A percentile compares a stretch with the other conserved stretches of the same genome.
These are phyloP conservation scores for Omphaloscelis lunosa DNA, from an alignment of 2,888 invertebrate genomes.

Conservation along the genomic window DNA sequence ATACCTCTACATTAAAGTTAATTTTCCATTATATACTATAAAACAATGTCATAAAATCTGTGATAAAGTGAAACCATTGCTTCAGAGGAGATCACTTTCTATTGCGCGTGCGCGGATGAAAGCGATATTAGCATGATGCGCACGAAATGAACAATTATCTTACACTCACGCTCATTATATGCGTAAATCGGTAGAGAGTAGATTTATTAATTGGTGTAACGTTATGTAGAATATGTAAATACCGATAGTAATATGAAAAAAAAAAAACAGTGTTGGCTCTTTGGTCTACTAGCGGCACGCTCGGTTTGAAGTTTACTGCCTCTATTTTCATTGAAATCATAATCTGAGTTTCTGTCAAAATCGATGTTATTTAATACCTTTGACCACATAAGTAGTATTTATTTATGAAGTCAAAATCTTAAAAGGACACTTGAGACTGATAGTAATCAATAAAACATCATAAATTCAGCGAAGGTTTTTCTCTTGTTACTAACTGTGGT, in stretches of 20 bases:
- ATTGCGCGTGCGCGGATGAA: slow-evolving; percentile 69
- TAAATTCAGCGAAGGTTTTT: too few relatives aligned
- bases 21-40: slow-evolving; percentile 16
- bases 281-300: background rate
- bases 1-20: background rate
- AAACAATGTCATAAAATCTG: slow-evolving; percentile 54
- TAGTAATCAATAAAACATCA: too few relatives aligned
- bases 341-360: too few relatives aligned
- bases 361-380: too few relatives aligned
- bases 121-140: slow-evolving; percentile 72
- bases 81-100: slow-evolving; percentile 74
- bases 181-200: slow-evolving; percentile 58
- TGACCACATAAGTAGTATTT: background rate
- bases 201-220: slow-evolving; percentile 30
- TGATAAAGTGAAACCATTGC: slow-evolving; percentile 68
- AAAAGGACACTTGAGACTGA: background rate
- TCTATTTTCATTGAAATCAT: too few relatives aligned
- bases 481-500: too few relatives aligned
- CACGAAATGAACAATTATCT: slow-evolving; percentile 70
- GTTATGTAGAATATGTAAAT: slow-evolving; percentile 24
- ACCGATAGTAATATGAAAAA: slow-evolving; percentile 1
- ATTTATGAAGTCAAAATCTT: background rate
- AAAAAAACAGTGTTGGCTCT: background rate
- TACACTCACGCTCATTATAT: slow-evolving; percentile 54
- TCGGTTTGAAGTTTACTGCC: background rate